Base-by-base conservation (phyloP, 1,140 invertebrate species). In the Apolygus lucorum region DNA sequence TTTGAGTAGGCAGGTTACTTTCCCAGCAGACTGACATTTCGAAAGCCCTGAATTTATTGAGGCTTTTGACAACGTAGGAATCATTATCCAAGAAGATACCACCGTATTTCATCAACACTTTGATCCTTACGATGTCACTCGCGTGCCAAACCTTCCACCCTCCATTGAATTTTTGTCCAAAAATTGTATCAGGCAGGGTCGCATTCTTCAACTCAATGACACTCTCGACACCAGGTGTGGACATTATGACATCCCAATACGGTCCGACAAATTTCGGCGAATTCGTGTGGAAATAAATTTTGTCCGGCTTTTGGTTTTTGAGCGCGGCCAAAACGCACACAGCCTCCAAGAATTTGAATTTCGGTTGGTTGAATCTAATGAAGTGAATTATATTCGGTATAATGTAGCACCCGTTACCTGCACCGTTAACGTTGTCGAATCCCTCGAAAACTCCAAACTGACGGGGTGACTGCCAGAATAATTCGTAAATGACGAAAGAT, bases 21-120 rank as follows among this genome's bases (percentile, higher is more conserved):
- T 74, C 72, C 80, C 78, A 81, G 2, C 78, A 79, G 14, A 82
- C 25, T 1, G 76, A 69, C 74, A 79, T 77, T 74, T 80, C 79
- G 70, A 76, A 80, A 62, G 72, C 72, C 22, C 73, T 24, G 42
- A 75, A 74, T 14, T 68, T 24, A 26, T 73, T 63, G n/a, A 75
- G 28, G 27, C 52, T 73, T 27, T 70, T 69, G 11, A 75, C 70
- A 14, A 74, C 21, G 49, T 70, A 73, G 1, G 72, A 71, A 34
- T 75, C 74, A 49, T 70, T 75, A 65, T 75, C 74, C n/a, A 75
- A 52, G 65, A 70, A 75, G 17, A 75, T 74, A 0, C 74, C 74
- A 2, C 74, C 74, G 65, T 74, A 69, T 62, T 73, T n/a, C 68
- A 71, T 68, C 13, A 75, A 52, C 11, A 75, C 64, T 1, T 59